phyloP scores from a whole-genome alignment of 2,888 invertebrate genomes.

The Doris montereyensis region DNA sequence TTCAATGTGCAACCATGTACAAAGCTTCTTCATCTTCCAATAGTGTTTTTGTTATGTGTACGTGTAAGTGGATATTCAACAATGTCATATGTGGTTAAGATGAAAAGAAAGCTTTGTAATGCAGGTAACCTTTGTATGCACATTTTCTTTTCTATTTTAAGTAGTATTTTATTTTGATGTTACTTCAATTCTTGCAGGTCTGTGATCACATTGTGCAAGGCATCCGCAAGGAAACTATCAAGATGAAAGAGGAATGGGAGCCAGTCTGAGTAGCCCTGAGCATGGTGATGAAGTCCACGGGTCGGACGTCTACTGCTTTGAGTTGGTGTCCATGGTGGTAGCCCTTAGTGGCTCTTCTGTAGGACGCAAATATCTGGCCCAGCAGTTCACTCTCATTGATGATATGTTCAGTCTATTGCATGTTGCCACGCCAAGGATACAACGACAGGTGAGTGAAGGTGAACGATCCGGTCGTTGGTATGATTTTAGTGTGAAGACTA shows the following conservation, averaged over 20 bases:
- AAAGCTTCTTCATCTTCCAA: too few relatives aligned
- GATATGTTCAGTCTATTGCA: conserved; percentile 90
- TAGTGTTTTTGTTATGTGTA: too few relatives aligned
- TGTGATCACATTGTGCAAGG: conserved; percentile 84
- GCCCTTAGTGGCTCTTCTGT: conserved; percentile 94
- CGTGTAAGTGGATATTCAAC: too few relatives aligned
- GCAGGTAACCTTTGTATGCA: too few relatives aligned
- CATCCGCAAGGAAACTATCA: conserved; percentile 88
- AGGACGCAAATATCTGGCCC: conserved; percentile 90
- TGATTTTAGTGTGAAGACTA: neutral
- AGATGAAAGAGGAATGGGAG: conserved; percentile 94
- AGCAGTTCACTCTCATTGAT: conserved; percentile 87
- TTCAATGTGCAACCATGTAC: too few relatives aligned
- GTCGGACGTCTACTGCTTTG: conserved; percentile 94
- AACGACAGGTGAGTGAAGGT: conserved; percentile 82
- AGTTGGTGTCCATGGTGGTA: conserved; percentile 95
- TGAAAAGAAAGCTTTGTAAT: too few relatives aligned
- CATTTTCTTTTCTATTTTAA: too few relatives aligned
- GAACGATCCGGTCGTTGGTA: neutral
- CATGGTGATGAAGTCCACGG: conserved; percentile 28
- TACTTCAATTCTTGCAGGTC: too few relatives aligned
- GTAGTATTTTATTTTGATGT: too few relatives aligned
- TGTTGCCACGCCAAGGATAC: conserved; percentile 94
- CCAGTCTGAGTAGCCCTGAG: conserved; percentile 48
- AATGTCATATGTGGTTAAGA: too few relatives aligned